Evolutionary conservation across 2,113 vertebrate genomes (phyloP), one percentile per base, ranked within the genome.

Genomic region (Cavia aperea): DNA sequence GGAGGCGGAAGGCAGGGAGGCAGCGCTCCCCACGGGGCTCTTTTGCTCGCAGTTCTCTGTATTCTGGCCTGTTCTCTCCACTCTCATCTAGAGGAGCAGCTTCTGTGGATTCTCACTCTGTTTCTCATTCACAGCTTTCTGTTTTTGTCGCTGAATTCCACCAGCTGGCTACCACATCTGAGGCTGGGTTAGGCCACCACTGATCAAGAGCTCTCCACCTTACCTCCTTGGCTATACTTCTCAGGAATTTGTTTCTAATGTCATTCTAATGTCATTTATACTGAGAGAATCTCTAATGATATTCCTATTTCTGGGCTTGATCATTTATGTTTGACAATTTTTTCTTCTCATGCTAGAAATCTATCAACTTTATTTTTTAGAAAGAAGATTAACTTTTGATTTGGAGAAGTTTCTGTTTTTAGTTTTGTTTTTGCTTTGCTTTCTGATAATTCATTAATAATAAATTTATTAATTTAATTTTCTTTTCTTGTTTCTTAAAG

Each of bases 351-450:
- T 91, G 62, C 39, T 83, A 75, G 24, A 33, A 93, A 91, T 75
- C 63, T 81, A 77, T 88, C 7, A 88, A 24, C 79, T 90, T 85
- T 66, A 66, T 29, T 24, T 70, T 70, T 63, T 63, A 24, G 24
- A 54, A 62, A 12, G 82, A 85, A 60, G 12, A 91, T n/a, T 51
- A 65, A 92, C 26, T 14, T 60, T 84, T 70, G n/a, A 10, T 54
- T 75, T 68, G 36, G 43, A 23, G 33, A 89, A n/a, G 51, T 62
- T 89, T 94, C 86, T 56, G 13, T 81, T 68, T 90, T 81, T 68
- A 70, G 62, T 93, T 91, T 91, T 73, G 23, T 24, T 65, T 90
- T 88, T 86, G 58, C 49, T 49, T 93, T 84, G 54, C 36, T 54
- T 89, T 29, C 26, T 26, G 19, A 10, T 63, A 63, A 26, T 63